Base-by-base conservation (phyloP, 2,113 vertebrate species). In the Lycaon pictus region DNA sequence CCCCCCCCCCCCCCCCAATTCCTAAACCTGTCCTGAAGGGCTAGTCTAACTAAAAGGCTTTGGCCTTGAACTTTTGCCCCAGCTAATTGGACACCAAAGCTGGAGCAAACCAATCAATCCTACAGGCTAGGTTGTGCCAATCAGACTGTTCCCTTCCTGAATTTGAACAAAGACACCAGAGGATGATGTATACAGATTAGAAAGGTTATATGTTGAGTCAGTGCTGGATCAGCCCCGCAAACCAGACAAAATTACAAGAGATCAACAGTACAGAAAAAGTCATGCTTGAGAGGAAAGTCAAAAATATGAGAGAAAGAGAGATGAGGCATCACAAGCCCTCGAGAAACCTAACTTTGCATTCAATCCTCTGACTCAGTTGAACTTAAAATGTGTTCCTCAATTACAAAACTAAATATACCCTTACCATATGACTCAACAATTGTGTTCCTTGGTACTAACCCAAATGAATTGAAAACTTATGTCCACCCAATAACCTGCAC, bases 381-480 rank as follows among this genome's bases (percentile, higher is more conserved):
- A 93, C 32, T 65, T 96, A 82, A 48, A 63, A 71, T 58, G 17
- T 32, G 8, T 77, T 83, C 19, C 60, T 91, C 22, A 51, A 56
- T 63, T 60, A 87, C 17, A 83, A 93, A 93, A 84, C 6, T 48
- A 88, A 62, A 43, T 22, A 62, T 17, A 90, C 20, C 86, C 32
- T n/a, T 82, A 81, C 13, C 12, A 56, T 83, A 43, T n/a, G 29
- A 67, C 43, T 77, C 19, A 71, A 60, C 17, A 72, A 53, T n/a
- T 22, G 11, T 9, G 4, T 17, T 67, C 15, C 88, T 91, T 77
- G 5, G 22, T 72, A 88, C 77, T 90, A 63, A 72, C 62, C 43
- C 11, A 88, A 77, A 71, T 72, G 43, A 83, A 97, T 2, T 77
- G n/a, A 91, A 93, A 77, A 83, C 2, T 22, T 85, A 90, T 48